Conservation (phyloP, 2,113 vertebrate species). For the Atractosteus spatula region DNA sequence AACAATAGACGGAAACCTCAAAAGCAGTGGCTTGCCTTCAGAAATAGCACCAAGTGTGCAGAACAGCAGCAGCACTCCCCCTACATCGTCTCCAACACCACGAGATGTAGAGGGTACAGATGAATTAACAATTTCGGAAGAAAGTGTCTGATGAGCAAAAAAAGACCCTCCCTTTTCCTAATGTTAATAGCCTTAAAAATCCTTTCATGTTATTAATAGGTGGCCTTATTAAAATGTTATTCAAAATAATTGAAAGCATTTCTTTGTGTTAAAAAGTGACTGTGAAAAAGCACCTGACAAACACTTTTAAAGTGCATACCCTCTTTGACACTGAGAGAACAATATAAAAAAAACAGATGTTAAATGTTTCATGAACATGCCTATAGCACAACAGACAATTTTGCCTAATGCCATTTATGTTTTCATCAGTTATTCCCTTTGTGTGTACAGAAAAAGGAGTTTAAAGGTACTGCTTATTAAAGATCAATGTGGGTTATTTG, state of each 20-base stretch:
- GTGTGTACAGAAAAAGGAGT: constrained; percentile 17
- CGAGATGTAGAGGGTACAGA: too few relatives aligned
- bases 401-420: constrained; percentile 18
- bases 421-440: constrained; percentile 34
- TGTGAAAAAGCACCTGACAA: background rate
- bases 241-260: too few relatives aligned
- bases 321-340: constrained; percentile 3
- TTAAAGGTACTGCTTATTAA: constrained; percentile 1
- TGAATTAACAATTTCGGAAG: too few relatives aligned
- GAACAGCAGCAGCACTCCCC: too few relatives aligned
- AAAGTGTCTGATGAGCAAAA: too few relatives aligned
- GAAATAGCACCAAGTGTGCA: too few relatives aligned
- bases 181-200: too few relatives aligned
- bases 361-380: constrained; percentile 22
- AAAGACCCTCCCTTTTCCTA: too few relatives aligned
- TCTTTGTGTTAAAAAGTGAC: too few relatives aligned
- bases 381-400: constrained; percentile 12
- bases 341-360: constrained; percentile 8
- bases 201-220: background rate
- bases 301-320: background rate
- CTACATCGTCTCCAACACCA: too few relatives aligned
- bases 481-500: constrained; percentile 25
- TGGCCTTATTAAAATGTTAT: background rate
- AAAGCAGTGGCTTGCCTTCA: too few relatives aligned
- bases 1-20: too few relatives aligned